Evolutionary conservation across 2,797 vertebrate species (phyloP), one percentile per base, ranked within the genome.

Genomic region (Eupleurogrammus muticus): DNA sequence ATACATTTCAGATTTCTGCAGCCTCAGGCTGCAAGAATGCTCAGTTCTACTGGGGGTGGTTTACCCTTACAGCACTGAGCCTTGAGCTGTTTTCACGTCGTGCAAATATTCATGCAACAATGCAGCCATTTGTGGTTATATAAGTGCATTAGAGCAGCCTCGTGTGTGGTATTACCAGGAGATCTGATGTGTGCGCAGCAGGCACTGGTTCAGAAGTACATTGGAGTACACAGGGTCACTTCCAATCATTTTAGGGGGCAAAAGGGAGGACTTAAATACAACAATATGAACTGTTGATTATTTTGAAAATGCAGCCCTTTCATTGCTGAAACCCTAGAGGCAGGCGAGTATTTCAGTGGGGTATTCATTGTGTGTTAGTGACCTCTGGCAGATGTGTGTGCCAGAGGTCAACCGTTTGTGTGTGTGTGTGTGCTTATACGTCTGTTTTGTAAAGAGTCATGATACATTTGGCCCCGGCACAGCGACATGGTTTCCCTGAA

Each of bases 101-200:
- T 53, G 44, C 68, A 81, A 80, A 84, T 73, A 77, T 83, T 79
- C 70, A 74, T 60, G 65, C 85, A 89, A 92, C 88, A 90, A 90
- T 87, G 85, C 73, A 28, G 75, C 78, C 57, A 62, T 86, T 90
- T 81, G 82, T 83, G 78, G 61, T 91, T 89, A 86, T 32, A 20
- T 83, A 91, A 92, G 84, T 87, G 87, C 84, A 91, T 91, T 88
- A 91, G 75, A 42, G 73, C n/a, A 5, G 68, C 74, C 77, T 77
- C 44, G 67, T 81, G 81, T 69, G 71, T 58, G 78, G 87, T 56
- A 91, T 91, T 90, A 92, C 57, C 49, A 44, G 69, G 50, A 21
- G 6, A 73, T 76, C 79, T 73, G 83, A 76, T 85, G 83, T 80
- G 73, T 76, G 76, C 9, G 32, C 63, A 34, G 68, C 59, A 47